Evolutionary conservation across 2,797 vertebrate species (phyloP).

Genomic region (Pantherophis vulpinus): DNA sequence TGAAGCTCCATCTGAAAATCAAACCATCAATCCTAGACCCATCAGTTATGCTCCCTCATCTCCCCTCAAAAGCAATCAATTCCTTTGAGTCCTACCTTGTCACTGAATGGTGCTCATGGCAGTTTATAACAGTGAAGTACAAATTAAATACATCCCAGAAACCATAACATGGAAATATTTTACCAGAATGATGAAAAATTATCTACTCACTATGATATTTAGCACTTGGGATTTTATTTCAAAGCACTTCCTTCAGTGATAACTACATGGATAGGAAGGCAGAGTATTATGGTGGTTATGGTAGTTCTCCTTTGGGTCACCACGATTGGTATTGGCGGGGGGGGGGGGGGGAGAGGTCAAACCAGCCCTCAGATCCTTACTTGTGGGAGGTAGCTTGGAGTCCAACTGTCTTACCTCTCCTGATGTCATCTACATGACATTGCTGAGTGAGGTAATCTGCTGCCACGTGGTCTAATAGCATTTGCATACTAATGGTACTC

Average conservation of each 20-base stretch:
- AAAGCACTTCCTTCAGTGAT: background rate
- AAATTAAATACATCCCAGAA: background rate
- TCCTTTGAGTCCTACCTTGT: background rate
- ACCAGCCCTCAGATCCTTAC: background rate
- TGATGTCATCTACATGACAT: background rate
- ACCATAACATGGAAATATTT: background rate
- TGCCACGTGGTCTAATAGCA: background rate
- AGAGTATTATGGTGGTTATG: background rate
- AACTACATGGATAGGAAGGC: background rate
- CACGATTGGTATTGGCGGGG: background rate
- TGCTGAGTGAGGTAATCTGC: background rate
- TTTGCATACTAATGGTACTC: background rate
- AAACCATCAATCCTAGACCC: background rate
- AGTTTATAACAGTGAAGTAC: background rate
- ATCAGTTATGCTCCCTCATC: background rate
- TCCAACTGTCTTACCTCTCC: background rate
- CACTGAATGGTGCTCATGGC: background rate
- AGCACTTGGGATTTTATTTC: background rate
- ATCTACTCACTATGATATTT: background rate
- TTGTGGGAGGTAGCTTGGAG: background rate
- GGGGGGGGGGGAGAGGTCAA: background rate
- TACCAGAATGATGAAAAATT: background rate
- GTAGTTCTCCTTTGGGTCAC: background rate
- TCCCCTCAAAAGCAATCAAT: background rate
- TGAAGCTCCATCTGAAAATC: background rate